Conservation (phyloP, 23 tunicate genomes). For the Ascidia mentula region DNA sequence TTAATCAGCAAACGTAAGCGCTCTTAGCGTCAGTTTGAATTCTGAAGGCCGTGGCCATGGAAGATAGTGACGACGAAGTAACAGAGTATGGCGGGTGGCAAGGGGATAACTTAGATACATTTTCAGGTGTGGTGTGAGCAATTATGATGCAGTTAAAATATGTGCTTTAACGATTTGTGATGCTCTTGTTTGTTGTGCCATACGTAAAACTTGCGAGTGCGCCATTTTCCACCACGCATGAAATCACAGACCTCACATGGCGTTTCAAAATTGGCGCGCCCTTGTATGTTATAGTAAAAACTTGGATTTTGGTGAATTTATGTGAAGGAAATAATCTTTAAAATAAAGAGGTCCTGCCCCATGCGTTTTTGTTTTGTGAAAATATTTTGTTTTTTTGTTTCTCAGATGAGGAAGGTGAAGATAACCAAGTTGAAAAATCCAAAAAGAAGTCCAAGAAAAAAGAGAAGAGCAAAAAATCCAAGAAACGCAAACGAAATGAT, state of each 20-base stretch:
- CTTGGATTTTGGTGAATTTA: neutral
- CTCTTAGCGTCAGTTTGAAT: neutral
- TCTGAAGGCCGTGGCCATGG: neutral
- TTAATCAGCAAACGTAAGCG: slow-evolving; percentile 27
- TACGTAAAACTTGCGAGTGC: neutral
- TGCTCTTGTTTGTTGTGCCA: neutral
- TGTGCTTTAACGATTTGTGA: neutral
- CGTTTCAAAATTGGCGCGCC: neutral
- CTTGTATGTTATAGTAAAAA: neutral
- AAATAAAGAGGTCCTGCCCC: neutral
- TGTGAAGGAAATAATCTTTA: neutral
- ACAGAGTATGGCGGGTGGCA: neutral
- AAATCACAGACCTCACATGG: neutral
- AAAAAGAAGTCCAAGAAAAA: slow-evolving; percentile 46
- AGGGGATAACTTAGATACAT: neutral
- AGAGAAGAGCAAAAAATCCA: slow-evolving; percentile 45
- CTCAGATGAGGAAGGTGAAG: slow-evolving; percentile 32
- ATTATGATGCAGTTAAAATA: neutral
- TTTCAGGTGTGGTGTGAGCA: neutral
- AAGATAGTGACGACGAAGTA: neutral
- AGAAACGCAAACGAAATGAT: slow-evolving; percentile 51
- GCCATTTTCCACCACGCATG: slow-evolving; percentile 7
- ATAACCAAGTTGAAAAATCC: slow-evolving; percentile 25
- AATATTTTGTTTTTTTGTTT: neutral
- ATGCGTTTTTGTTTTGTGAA: neutral